phyloP scores from a whole-genome alignment of 2,888 invertebrate species.

The Branchipolynoe longqiensis region DNA sequence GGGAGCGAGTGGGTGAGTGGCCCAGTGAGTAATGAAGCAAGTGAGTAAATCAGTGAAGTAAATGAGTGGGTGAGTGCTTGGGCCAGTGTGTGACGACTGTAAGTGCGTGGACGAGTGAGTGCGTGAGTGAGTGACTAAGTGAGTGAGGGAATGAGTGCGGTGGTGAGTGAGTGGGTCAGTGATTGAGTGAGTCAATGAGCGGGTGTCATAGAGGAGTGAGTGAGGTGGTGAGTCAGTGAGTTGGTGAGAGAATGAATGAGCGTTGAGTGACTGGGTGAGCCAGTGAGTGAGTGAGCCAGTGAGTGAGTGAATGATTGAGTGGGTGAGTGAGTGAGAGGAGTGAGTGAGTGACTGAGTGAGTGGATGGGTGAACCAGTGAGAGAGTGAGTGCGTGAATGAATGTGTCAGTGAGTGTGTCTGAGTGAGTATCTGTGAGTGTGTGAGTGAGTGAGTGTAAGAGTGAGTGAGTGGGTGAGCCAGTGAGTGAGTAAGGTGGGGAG shows the following conservation, averaged over 20 bases:
- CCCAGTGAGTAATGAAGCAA: too few species aligned
- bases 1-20: too few species aligned
- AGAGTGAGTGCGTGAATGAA: not conserved
- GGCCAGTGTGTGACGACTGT: too few species aligned
- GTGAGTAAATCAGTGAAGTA: too few species aligned
- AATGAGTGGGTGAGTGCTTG: too few species aligned
- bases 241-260: not conserved
- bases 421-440: not conserved
- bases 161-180: not conserved
- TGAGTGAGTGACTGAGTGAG: not conserved
- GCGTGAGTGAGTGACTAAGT: not conserved
- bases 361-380: not conserved
- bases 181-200: not conserved
- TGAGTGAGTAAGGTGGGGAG: slow-evolving; percentile 9
- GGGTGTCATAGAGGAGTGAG: not conserved
- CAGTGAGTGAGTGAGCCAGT: not conserved
- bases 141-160: not conserved
- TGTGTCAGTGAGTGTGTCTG: not conserved
- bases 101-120: too few species aligned
- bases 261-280: not conserved
- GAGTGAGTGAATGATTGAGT: not conserved
- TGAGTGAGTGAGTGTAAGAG: not conserved
- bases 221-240: not conserved
- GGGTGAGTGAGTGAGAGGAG: not conserved
- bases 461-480: not conserved